Percentiles rank a stretch among this genome's conserved stretches.
Conservation (phyloP, 2,888 invertebrate species). For the Ecdyonurus torrentis region DNA sequence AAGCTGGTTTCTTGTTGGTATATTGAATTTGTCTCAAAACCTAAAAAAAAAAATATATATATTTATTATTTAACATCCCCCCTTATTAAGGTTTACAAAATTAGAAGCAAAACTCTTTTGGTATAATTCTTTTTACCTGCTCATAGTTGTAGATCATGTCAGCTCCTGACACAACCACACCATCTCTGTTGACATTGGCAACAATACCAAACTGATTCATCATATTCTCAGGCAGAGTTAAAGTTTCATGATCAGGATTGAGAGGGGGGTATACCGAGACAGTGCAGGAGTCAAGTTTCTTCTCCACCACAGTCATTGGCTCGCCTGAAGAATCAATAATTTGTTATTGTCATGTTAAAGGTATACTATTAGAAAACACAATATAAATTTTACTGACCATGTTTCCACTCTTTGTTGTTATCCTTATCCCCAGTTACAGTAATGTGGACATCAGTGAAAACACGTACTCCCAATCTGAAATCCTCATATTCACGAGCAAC, state of each 20-base stretch:
- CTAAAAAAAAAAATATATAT: conserved; percentile 16
- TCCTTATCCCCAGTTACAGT: conserved; percentile 28
- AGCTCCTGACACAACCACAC: conserved; percentile 62
- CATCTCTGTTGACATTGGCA: conserved; percentile 80
- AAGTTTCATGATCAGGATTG: conserved; percentile 88
- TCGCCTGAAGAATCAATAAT: conserved; percentile 17
- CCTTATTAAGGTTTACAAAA: no score
- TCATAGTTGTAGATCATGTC: conserved; percentile 64
- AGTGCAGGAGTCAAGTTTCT: conserved; percentile 80
- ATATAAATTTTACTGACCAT: conserved; percentile 17
- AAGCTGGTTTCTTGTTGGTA: conserved; percentile 91
- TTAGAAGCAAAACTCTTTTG: not conserved
- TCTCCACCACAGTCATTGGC: conserved; percentile 28
- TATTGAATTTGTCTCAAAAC: conserved; percentile 69
- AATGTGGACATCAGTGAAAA: conserved; percentile 74
- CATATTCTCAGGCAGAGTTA: conserved; percentile 58
- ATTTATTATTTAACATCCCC: not conserved
- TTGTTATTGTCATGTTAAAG: not conserved
- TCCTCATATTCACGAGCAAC: conserved; percentile 72
- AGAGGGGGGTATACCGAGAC: conserved; percentile 88
- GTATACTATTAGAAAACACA: no score
- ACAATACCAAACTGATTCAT: conserved; percentile 58
- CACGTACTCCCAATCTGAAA: conserved; percentile 69
- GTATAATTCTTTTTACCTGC: conserved; percentile 31
- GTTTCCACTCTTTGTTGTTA: conserved; percentile 18